Conservation (phyloP, 2,113 vertebrate genomes). For the Peromyscus leucopus region DNA sequence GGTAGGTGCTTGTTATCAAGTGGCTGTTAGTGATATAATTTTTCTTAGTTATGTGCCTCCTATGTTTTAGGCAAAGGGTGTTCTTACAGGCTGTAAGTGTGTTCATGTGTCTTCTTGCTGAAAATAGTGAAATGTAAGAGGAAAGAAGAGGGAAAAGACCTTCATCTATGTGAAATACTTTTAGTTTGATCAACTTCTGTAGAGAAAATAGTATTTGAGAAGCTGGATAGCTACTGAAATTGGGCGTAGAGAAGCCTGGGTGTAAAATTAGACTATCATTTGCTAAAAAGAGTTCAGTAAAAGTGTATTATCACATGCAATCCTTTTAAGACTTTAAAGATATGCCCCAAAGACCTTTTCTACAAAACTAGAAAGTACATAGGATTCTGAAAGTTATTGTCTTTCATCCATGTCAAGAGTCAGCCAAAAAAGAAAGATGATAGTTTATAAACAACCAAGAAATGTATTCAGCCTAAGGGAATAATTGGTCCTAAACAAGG, state of each 20-base stretch:
- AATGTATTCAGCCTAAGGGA: background rate
- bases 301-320: background rate
- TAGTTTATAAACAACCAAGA: background rate
- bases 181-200: background rate
- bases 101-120: background rate
- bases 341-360: background rate
- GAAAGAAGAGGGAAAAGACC: background rate
- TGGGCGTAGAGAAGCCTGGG: background rate
- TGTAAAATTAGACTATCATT: background rate
- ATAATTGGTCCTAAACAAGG: background rate
- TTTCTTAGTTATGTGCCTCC: background rate
- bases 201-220: background rate
- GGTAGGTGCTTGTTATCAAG: background rate
- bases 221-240: background rate
- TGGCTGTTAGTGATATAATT: background rate
- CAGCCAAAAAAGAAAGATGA: background rate
- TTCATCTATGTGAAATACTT: background rate
- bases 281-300: background rate
- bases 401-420: background rate
- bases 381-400: background rate
- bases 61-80: background rate
- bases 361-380: background rate
- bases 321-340: background rate
- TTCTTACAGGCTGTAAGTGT: background rate
- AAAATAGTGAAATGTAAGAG: background rate